Percentiles rank a stretch among this genome's conserved stretches.
These are phyloP conservation scores for Liasis olivaceus DNA, from an alignment of 2,797 vertebrate species.

Conservation along the genomic window DNA sequence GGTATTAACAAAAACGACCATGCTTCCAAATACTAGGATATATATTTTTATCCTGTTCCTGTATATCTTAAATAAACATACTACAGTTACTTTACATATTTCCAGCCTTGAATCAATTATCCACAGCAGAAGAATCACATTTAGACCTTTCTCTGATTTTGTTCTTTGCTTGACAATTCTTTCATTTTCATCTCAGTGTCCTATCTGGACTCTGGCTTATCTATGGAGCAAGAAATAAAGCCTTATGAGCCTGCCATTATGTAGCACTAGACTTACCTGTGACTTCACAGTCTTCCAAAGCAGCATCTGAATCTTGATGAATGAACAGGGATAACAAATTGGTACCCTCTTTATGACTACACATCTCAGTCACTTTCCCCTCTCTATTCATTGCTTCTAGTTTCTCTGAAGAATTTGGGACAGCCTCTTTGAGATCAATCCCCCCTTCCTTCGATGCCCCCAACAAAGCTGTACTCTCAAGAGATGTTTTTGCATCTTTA, in stretches of 20 bases:
- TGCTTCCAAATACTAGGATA: background rate
- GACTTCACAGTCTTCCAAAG: slow-evolving; percentile 42
- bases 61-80: background rate
- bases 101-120: background rate
- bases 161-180: background rate
- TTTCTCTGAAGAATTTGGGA: background rate
- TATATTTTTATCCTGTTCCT: background rate
- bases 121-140: background rate
- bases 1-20: background rate
- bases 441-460: slow-evolving; percentile 6
- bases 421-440: slow-evolving; percentile 27
- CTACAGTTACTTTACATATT: background rate
- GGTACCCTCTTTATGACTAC: background rate
- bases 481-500: slow-evolving; percentile 34
- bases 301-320: slow-evolving; percentile 20
- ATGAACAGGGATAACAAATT: slow-evolving; percentile 31
- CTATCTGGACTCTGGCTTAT: background rate
- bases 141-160: background rate
- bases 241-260: background rate
- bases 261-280: slow-evolving; percentile 40
- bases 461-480: slow-evolving; percentile 12
- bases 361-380: slow-evolving; percentile 22
- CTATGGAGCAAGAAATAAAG: background rate
- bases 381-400: slow-evolving; percentile 28
- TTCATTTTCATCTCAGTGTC: background rate